These are phyloP conservation scores for Idaea biselata DNA, from an alignment of 2,888 invertebrate species.

Conservation along the genomic window DNA sequence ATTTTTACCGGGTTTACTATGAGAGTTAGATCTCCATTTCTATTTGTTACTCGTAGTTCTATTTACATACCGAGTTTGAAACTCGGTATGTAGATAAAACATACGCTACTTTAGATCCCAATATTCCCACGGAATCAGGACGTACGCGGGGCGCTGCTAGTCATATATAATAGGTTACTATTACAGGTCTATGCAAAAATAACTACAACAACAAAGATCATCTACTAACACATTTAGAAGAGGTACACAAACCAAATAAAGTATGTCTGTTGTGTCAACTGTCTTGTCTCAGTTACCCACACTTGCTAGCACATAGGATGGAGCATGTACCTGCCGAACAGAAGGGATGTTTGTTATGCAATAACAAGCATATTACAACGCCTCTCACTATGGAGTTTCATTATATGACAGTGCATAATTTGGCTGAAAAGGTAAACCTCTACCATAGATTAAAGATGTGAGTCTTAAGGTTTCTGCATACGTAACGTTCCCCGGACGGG, in stretches of 20 bases:
- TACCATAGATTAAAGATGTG: no score
- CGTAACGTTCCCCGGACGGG: no score
- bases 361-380: neutral
- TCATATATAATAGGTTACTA: neutral
- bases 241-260: neutral
- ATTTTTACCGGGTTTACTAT: no score
- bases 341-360: neutral
- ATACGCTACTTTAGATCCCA: no score
- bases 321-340: neutral
- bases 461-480: no score
- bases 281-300: neutral
- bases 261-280: neutral
- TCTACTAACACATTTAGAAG: neutral
- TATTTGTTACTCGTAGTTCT: no score
- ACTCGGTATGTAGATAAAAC: no score
- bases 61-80: no score
- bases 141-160: neutral
- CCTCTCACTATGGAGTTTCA: neutral
- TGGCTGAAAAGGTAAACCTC: constrained; percentile 2
- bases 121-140: no score
- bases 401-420: constrained; percentile 7
- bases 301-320: neutral
- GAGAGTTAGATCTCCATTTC: no score
- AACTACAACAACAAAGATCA: neutral
- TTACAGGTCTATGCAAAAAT: neutral